Evolutionary conservation across 2,888 invertebrate genomes (phyloP).

Genomic region (Tetragonula carbonaria): DNA sequence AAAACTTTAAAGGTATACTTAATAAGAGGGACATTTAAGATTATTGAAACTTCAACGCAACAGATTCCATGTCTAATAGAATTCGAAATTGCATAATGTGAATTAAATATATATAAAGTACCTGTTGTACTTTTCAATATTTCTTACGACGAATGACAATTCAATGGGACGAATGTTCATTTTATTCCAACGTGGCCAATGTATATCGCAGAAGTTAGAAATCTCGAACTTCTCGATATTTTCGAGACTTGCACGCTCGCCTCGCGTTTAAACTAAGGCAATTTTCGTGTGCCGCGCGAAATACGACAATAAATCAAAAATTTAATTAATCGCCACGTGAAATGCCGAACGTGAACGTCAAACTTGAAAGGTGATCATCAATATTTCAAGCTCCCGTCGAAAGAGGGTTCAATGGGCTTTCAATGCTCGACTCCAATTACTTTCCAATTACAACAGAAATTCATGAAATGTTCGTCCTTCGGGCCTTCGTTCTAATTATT

Average conservation of each 20-base stretch:
- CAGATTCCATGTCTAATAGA: no score
- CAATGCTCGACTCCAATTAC: not conserved
- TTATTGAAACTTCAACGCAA: no score
- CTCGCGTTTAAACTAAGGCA: not conserved
- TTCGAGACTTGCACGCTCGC: no score
- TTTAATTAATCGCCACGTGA: no score
- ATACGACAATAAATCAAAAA: not conserved
- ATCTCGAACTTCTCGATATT: not conserved
- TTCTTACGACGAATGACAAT: no score
- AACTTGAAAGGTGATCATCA: not conserved
- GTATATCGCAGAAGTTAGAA: not conserved
- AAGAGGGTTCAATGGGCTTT: not conserved
- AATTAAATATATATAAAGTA: no score
- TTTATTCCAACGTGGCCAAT: no score
- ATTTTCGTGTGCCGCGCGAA: not conserved
- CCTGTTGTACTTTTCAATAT: no score
- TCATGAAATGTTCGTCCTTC: not conserved
- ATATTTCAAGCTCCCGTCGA: not conserved
- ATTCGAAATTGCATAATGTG: no score
- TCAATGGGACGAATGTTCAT: no score
- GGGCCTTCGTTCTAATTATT: not conserved
- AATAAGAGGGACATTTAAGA: no score
- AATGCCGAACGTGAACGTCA: not conserved
- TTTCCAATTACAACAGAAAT: slow-evolving; percentile 4
- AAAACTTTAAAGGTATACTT: no score